A percentile compares a stretch with the other conserved stretches of the same genome.
phyloP scores from a whole-genome alignment of 2,888 invertebrate species.

The Adelognathus sp. region DNA sequence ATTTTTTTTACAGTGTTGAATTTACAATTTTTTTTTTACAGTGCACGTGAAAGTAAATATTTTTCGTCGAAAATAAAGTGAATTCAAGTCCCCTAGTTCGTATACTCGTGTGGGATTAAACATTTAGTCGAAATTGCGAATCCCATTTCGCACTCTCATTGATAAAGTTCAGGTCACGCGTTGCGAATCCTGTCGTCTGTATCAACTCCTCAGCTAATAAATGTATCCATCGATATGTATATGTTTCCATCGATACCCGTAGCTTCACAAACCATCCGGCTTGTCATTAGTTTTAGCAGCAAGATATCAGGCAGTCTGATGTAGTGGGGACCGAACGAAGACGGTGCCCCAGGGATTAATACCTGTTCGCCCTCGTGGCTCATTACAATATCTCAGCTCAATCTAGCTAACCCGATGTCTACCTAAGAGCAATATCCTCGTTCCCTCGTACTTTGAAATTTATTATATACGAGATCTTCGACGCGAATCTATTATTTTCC shows the following conservation, averaged over 20 bases:
- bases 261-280: conserved; percentile 64
- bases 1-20: too few relatives aligned
- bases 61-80: background rate
- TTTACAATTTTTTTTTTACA: too few relatives aligned
- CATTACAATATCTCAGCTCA: conserved; percentile 79
- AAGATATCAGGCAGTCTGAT: conserved; percentile 69
- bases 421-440: conserved; percentile 47
- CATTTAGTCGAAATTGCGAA: background rate
- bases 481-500: background rate
- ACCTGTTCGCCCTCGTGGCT: conserved; percentile 64
- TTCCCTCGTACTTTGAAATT: conserved; percentile 13
- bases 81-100: background rate
- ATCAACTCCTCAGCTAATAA: conserved; percentile 71
- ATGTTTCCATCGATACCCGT: conserved; percentile 64
- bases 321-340: conserved; percentile 52
- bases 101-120: background rate
- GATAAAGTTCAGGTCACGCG: background rate
- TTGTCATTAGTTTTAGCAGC: conserved; percentile 72
- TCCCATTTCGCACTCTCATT: background rate
- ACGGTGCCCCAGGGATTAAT: conserved; percentile 74
- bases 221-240: conserved; percentile 52
- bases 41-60: too few relatives aligned
- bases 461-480: background rate
- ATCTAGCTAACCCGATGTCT: conserved; percentile 72
- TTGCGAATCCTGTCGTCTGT: conserved; percentile 27